Evolutionary conservation across 2,113 vertebrate species (phyloP).

Genomic region (Leucopsar rothschildi): DNA sequence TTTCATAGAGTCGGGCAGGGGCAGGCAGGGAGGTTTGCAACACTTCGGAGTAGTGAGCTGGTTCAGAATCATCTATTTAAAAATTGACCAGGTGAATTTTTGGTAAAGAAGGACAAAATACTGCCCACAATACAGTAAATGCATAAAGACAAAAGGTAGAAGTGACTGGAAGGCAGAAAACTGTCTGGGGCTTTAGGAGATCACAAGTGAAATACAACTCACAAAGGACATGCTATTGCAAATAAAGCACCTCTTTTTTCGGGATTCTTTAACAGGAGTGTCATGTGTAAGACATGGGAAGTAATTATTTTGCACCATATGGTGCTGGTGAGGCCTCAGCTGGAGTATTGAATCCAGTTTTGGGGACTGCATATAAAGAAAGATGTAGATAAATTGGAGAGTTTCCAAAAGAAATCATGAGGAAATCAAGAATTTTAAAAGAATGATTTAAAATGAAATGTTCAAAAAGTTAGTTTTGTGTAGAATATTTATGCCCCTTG

Average conservation of each 20-base stretch:
- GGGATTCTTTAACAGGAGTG: slow-evolving; percentile 64
- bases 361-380: slow-evolving; percentile 55
- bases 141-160: neutral
- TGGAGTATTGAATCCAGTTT: slow-evolving; percentile 66
- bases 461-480: neutral
- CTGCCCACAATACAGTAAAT: neutral
- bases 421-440: slow-evolving; percentile 37
- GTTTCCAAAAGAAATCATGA: slow-evolving; percentile 55
- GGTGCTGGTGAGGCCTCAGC: slow-evolving; percentile 66
- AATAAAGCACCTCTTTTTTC: slow-evolving; percentile 51
- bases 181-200: neutral
- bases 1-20: rapidly evolving
- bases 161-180: neutral
- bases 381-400: slow-evolving; percentile 61
- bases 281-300: slow-evolving; percentile 70
- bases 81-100: neutral
- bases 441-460: neutral
- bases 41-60: neutral
- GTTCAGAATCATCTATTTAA: neutral
- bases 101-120: neutral
- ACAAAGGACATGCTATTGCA: slow-evolving; percentile 50
- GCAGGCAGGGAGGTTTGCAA: neutral
- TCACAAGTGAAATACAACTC: slow-evolving; percentile 10
- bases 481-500: neutral
- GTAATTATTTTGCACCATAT: slow-evolving; percentile 70